phyloP scores from a whole-genome alignment of 2,113 vertebrate species.

The Centrocercus urophasianus region DNA sequence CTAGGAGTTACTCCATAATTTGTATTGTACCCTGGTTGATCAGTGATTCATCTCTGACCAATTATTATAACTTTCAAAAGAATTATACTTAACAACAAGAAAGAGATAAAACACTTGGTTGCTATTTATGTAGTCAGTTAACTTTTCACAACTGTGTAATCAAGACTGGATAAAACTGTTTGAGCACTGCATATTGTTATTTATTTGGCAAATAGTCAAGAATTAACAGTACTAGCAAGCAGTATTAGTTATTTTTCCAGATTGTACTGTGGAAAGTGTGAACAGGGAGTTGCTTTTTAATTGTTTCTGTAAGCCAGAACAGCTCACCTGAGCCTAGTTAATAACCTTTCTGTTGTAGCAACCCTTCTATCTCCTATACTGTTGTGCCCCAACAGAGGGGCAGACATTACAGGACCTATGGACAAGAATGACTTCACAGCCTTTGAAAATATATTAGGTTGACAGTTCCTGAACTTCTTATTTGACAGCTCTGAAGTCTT shows the following conservation, averaged over 20 bases:
- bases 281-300: not conserved
- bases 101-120: not conserved
- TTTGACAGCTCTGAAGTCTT: not conserved
- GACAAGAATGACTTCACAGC: not conserved
- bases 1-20: not conserved
- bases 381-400: not conserved
- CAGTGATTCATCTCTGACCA: not conserved
- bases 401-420: not conserved
- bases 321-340: not conserved
- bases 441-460: not conserved
- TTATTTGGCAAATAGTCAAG: not conserved
- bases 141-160: not conserved
- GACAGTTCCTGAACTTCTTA: not conserved
- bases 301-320: not conserved
- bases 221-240: not conserved
- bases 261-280: not conserved
- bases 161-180: not conserved
- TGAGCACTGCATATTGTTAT: not conserved
- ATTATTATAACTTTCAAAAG: not conserved
- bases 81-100: not conserved
- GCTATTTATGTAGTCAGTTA: not conserved
- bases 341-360: rapidly evolving
- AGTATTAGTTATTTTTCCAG: not conserved
- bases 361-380: not conserved
- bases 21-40: not conserved